Base-by-base conservation (phyloP, 2,113 vertebrate genomes). In the Mastomys coucha region DNA sequence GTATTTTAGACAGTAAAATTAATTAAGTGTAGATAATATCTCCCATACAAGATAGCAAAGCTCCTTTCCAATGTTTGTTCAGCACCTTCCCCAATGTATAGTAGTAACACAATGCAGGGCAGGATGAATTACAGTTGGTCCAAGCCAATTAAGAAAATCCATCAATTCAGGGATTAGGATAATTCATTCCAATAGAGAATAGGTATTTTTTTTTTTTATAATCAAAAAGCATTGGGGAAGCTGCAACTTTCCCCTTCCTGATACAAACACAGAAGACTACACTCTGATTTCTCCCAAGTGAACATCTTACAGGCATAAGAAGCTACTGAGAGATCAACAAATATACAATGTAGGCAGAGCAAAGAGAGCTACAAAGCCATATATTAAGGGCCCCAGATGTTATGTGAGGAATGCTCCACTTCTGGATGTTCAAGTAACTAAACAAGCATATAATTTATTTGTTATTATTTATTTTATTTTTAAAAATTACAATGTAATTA, bases 381-480 rank as follows among this genome's bases (percentile, higher is more conserved):
- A 75, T 53, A 75, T 73, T 36, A 9, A 69, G 11, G 28, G 45
- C 56, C 67, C 17, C n/a, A 49, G 67, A 28, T 81, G 36, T 31
- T 36, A 6, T 19, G 69, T 60, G n/a, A 81, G 67, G 31, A 5
- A 49, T 63, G 17, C 5, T 75, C 20, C 39, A 56, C 33, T 31
- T 63, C 39, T 84, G 63, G 33, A 84, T 81, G 91, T 75, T 89
- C 75, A n/a, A 17, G 65, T 69, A 93, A 85, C 75, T 42, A 92
- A 49, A 33, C 45, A 56, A 33, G 89, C 22, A 85, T 60, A 26
- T 58, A 87, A 82, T 69, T 87, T 70, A 24, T 90, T 88, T 51
- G 70, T 81, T 77, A 31, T 60, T 84, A 39, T 39, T 39, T 58
- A 39, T 42, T 36, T 39, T 56, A 22, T 33, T 31, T 69, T 49